Evolutionary conservation across 2,113 vertebrate genomes (phyloP), one percentile per base, ranked within the genome.

Genomic region (Chamaea fasciata): DNA sequence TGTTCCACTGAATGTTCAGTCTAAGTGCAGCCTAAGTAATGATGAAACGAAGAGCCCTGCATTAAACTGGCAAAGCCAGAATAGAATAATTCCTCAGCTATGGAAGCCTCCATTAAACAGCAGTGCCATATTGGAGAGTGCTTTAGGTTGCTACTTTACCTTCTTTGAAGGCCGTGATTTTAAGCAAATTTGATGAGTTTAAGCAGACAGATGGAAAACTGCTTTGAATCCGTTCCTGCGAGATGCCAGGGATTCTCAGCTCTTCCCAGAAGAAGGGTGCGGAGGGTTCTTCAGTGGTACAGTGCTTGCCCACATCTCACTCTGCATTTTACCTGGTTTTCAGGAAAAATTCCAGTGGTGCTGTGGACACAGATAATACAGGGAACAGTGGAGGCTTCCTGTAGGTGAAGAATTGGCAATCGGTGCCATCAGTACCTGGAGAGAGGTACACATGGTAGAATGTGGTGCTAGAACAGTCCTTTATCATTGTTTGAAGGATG

Each of bases 1-100:
- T 69, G 92, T 96, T 94, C 88, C 73, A 84, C 80, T 92, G 95
- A 92, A 92, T 81, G 94, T 94, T 90, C 76, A 90, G 87, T 78
- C 86, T 94, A 95, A 94, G 84, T 96, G 95, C 83, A 94, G 89
- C 62, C 84, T 91, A 94, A 94, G 78, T 94, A 96, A 91, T 75
- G 74, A 69, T 95, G 73, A 93, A 94, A 83, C 3, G 3, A 82
- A 94, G 91, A 88, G 53, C 87, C 42, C 20, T 55, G 65, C 87
- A 81, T 94, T 93, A 92, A 91, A 90, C 67, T 41, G 53, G 62
- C 37, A 83, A 81, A 83, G 56, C 84, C 78, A 85, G 91, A 95
- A 69, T 3, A 81, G 73, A 94, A 5, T 71, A 68, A 90, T 92
- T 92, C 69, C 64, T 89, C 13, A 63, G 87, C 71, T 63, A 49